Evolutionary conservation across 1,140 invertebrate genomes (phyloP).

Genomic region (Rhynchophorus ferrugineus): DNA sequence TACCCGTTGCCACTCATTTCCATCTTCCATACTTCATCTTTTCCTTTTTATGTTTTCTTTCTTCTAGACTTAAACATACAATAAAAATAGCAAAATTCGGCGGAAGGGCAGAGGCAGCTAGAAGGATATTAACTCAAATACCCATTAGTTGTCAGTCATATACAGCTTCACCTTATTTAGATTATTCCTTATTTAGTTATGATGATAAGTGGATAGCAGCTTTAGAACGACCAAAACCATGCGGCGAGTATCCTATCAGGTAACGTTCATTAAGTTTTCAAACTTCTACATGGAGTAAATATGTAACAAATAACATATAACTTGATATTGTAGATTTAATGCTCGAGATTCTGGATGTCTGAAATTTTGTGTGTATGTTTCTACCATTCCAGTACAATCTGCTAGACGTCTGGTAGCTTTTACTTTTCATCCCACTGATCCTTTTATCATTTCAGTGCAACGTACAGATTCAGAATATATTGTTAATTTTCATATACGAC

Average conservation of each 20-base stretch:
- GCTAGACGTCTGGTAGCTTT: conserved; percentile 86
- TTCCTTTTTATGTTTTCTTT: conserved; percentile 1
- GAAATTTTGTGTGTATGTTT: conserved; percentile 83
- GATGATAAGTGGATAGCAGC: conserved; percentile 95
- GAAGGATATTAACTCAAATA: conserved; percentile 81
- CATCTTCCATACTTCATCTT: background rate
- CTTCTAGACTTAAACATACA: conserved; percentile 81
- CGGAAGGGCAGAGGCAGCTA: conserved; percentile 77
- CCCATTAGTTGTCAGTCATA: conserved; percentile 94
- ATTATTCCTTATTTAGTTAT: conserved; percentile 88
- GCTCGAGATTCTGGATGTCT: conserved; percentile 79
- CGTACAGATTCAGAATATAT: conserved; percentile 92
- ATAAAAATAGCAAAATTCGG: conserved; percentile 82
- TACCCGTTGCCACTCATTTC: background rate
- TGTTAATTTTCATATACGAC: conserved; percentile 87
- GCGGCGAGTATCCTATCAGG: conserved; percentile 89
- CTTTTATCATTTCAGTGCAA: conserved; percentile 93
- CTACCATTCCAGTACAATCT: conserved; percentile 48
- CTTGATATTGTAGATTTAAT: conserved; percentile 57
- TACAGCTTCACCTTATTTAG: conserved; percentile 87
- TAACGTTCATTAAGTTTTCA: conserved; percentile 1
- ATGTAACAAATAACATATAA: background rate
- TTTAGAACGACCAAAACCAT: conserved; percentile 90
- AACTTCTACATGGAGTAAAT: background rate
- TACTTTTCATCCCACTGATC: conserved; percentile 95